Conservation (phyloP, 2,113 vertebrate genomes). For the Arenaria interpres region DNA sequence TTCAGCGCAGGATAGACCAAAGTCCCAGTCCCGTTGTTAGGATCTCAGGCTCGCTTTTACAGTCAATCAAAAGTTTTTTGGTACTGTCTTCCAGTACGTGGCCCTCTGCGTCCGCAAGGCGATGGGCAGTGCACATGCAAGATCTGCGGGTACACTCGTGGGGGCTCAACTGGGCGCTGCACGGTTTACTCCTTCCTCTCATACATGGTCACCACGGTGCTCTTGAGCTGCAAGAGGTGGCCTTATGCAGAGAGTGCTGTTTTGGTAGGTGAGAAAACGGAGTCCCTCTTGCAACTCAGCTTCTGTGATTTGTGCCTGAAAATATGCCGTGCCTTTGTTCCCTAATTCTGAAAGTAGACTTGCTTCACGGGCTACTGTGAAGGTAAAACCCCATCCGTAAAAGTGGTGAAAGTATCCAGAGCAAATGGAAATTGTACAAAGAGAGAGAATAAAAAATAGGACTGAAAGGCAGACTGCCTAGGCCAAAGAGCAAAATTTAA, state of each 20-base stretch:
- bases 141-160: not conserved
- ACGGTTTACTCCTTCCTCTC: not conserved
- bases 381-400: not conserved
- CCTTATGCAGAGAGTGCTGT: not conserved
- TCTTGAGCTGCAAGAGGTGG: not conserved
- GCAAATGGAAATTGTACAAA: not conserved
- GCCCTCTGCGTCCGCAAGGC: too few species aligned
- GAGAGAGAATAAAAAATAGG: not conserved
- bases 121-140: not conserved
- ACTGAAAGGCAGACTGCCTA: not conserved
- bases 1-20: not conserved
- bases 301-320: not conserved
- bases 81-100: accelerated
- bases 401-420: not conserved
- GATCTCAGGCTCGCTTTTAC: not conserved
- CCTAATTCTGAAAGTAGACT: not conserved
- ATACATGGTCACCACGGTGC: accelerated
- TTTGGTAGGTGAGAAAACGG: not conserved
- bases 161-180: not conserved
- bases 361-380: not conserved
- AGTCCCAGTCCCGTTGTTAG: not conserved
- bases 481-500: not conserved
- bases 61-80: accelerated
- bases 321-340: not conserved
- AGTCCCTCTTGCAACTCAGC: not conserved